Evolutionary conservation across 2,113 vertebrate genomes (phyloP).

Genomic region (Isichthys henryi): DNA sequence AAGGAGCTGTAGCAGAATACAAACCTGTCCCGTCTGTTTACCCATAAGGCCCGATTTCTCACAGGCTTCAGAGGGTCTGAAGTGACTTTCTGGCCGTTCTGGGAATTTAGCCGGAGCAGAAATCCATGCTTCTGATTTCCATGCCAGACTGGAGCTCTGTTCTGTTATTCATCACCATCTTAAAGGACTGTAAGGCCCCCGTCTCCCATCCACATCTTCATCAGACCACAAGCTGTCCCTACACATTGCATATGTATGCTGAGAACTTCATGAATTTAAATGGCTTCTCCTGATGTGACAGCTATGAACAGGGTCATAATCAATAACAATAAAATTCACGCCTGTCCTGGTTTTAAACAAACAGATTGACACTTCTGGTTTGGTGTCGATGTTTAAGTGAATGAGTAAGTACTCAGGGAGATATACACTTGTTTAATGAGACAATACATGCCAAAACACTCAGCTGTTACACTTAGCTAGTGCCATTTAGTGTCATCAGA

Average conservation of each 20-base stretch:
- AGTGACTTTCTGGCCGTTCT: background rate
- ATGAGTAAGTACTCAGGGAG: background rate
- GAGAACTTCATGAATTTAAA: background rate
- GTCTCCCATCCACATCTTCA: background rate
- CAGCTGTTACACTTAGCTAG: background rate
- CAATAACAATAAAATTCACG: background rate
- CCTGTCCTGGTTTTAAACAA: background rate
- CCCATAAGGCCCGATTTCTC: background rate
- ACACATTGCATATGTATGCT: background rate
- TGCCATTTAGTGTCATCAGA: background rate
- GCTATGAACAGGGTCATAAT: background rate
- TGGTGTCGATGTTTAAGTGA: background rate
- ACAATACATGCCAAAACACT: background rate
- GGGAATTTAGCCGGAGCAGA: background rate
- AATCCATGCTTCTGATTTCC: background rate
- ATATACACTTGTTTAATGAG: background rate
- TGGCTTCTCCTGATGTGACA: background rate
- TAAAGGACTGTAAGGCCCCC: background rate
- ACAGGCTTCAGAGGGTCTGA: background rate
- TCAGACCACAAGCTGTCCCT: background rate
- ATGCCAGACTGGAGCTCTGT: background rate
- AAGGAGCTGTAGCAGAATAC: background rate
- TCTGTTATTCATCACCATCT: background rate
- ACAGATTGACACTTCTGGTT: background rate
- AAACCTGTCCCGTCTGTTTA: background rate